phyloP scores from a whole-genome alignment of 2,797 vertebrate genomes.

The Spinus pinus region DNA sequence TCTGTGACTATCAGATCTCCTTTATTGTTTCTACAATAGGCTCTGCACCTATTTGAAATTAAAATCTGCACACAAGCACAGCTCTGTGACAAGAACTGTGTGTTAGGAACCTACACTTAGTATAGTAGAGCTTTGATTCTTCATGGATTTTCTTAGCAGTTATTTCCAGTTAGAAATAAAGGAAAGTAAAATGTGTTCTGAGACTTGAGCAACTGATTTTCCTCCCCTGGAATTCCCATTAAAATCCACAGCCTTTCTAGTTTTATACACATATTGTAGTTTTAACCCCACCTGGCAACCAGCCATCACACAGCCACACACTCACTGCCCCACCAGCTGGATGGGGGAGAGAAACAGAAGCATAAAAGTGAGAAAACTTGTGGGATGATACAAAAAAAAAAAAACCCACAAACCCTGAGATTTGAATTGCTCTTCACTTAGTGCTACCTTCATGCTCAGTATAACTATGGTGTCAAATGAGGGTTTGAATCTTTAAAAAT shows the following conservation, averaged over 20 bases:
- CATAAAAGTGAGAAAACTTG: background rate
- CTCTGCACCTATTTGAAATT: background rate
- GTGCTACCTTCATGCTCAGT: background rate
- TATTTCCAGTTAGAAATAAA: background rate
- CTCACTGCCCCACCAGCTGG: background rate
- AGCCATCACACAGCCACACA: background rate
- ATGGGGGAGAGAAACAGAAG: background rate
- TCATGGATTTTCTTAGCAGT: background rate
- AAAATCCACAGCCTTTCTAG: background rate
- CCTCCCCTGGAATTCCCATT: background rate
- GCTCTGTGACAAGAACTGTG: background rate
- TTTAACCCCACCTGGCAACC: background rate
- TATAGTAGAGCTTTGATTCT: background rate
- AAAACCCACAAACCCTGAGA: background rate
- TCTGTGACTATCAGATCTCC: background rate
- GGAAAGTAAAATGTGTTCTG: background rate
- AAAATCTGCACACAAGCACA: background rate
- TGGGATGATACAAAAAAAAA: background rate
- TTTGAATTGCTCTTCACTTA: background rate
- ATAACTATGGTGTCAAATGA: background rate
- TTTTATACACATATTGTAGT: background rate
- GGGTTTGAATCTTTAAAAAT: background rate
- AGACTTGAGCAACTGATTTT: background rate
- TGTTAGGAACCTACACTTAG: fast-evolving
- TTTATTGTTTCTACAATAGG: background rate